phyloP scores from a whole-genome alignment of 2,113 vertebrate species.

The Neodontobutis hainanensis region DNA sequence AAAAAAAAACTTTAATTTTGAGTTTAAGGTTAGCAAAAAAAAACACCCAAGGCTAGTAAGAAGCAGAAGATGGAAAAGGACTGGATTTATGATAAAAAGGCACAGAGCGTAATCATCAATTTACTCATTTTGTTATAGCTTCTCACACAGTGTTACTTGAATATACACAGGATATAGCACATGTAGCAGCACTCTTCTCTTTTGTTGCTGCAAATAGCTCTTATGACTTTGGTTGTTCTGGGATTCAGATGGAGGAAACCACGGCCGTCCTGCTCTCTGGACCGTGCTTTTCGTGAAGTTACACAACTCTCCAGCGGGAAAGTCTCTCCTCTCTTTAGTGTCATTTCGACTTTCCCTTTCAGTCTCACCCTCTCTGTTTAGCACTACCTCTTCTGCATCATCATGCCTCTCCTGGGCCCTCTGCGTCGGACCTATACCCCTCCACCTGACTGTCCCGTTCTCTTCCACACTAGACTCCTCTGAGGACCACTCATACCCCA shows the following conservation, averaged over 20 bases:
- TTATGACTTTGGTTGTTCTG: not conserved
- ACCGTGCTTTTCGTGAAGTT: slow-evolving; percentile 19
- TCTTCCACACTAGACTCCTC: slow-evolving; percentile 43
- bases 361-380: slow-evolving; percentile 18
- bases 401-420: slow-evolving; percentile 50
- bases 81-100: too few relatives aligned
- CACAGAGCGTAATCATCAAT: too few relatives aligned
- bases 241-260: slow-evolving; percentile 2
- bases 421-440: slow-evolving; percentile 28
- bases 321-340: slow-evolving; percentile 50
- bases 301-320: slow-evolving; percentile 27
- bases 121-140: too few relatives aligned
- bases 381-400: slow-evolving; percentile 36
- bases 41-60: too few relatives aligned
- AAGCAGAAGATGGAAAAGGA: too few relatives aligned
- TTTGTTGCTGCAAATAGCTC: too few relatives aligned
- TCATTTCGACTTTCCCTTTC: slow-evolving; percentile 29
- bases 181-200: too few relatives aligned
- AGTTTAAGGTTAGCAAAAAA: too few relatives aligned
- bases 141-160: too few relatives aligned
- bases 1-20: too few relatives aligned
- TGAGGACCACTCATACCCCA: slow-evolving; percentile 58
- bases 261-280: slow-evolving; percentile 21
- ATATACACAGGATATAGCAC: too few relatives aligned
- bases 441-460: slow-evolving; percentile 21